These are phyloP conservation scores for Drosophila niveifrons DNA, from an alignment of 2,888 invertebrate species.

Conservation along the genomic window DNA sequence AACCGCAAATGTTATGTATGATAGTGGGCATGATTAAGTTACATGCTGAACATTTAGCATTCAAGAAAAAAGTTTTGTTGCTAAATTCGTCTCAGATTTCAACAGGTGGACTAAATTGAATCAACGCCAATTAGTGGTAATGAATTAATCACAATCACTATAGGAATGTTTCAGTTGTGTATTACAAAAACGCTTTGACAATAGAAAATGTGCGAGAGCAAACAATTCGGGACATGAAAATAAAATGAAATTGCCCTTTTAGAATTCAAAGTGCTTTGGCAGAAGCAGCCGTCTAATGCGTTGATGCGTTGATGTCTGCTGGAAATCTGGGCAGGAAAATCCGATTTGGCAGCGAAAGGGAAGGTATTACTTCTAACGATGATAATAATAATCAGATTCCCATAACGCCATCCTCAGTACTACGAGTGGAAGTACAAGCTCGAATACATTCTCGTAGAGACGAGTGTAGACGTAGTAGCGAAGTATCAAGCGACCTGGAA, in stretches of 20 bases:
- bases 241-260: conserved; percentile 72
- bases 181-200: neutral
- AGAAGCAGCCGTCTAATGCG: conserved; percentile 14
- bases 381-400: conserved; percentile 77
- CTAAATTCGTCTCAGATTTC: no score
- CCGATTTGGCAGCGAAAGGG: conserved; percentile 48
- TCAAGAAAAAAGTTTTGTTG: neutral
- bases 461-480: conserved; percentile 17
- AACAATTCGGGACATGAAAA: conserved; percentile 51
- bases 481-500: conserved; percentile 68
- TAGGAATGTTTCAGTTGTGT: neutral
- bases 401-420: conserved; percentile 58
- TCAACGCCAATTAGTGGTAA: conserved; percentile 4
- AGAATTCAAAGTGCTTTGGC: conserved; percentile 63
- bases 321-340: conserved; percentile 61
- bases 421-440: neutral
- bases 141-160: conserved; percentile 7
- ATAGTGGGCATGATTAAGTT: neutral
- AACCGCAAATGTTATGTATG: conserved; percentile 9
- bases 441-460: neutral
- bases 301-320: conserved; percentile 69
- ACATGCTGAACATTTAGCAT: neutral
- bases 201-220: conserved; percentile 16
- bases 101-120: neutral
- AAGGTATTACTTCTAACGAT: conserved; percentile 70